A percentile compares a stretch with the other conserved stretches of the same genome.
Evolutionary conservation across 2,113 vertebrate species (phyloP).

Genomic region (Cinclus mexicanus): DNA sequence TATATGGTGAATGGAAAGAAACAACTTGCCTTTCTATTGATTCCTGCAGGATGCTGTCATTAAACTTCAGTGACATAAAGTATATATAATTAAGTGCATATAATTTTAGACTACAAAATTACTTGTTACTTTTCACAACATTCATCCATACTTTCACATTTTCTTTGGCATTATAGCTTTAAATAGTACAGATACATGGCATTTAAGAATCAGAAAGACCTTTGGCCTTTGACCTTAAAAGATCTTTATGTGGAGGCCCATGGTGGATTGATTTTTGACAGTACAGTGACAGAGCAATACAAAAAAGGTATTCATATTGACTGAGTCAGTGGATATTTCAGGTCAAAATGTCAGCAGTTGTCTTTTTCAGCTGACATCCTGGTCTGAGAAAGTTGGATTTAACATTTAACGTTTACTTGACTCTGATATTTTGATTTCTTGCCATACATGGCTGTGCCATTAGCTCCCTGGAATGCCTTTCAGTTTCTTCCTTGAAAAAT

Average conservation of each 20-base stretch:
- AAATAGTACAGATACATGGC: slow-evolving; percentile 52
- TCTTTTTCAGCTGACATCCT: slow-evolving; percentile 67
- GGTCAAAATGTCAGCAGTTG: slow-evolving; percentile 74
- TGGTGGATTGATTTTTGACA: slow-evolving; percentile 73
- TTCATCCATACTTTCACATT: background rate
- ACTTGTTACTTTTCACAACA: background rate
- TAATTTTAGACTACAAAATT: background rate
- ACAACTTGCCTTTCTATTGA: background rate
- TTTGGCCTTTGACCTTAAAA: slow-evolving; percentile 70
- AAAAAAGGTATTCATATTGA: slow-evolving; percentile 73
- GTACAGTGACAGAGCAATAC: slow-evolving; percentile 65
- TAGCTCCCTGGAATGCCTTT: slow-evolving; percentile 36
- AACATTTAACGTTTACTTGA: slow-evolving; percentile 27
- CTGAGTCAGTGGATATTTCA: slow-evolving; percentile 63
- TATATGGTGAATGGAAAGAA: background rate
- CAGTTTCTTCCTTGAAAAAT: slow-evolving; percentile 37
- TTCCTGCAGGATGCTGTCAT: background rate
- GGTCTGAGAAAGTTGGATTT: slow-evolving; percentile 15
- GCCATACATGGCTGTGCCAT: background rate
- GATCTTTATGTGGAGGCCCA: slow-evolving; percentile 65
- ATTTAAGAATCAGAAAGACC: slow-evolving; percentile 65
- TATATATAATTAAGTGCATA: background rate
- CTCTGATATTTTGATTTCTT: slow-evolving; percentile 33
- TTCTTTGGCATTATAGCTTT: slow-evolving; percentile 46
- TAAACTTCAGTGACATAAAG: background rate